These are phyloP conservation scores for Smithornis capensis DNA, from an alignment of 2,113 vertebrate species.

Conservation along the genomic window DNA sequence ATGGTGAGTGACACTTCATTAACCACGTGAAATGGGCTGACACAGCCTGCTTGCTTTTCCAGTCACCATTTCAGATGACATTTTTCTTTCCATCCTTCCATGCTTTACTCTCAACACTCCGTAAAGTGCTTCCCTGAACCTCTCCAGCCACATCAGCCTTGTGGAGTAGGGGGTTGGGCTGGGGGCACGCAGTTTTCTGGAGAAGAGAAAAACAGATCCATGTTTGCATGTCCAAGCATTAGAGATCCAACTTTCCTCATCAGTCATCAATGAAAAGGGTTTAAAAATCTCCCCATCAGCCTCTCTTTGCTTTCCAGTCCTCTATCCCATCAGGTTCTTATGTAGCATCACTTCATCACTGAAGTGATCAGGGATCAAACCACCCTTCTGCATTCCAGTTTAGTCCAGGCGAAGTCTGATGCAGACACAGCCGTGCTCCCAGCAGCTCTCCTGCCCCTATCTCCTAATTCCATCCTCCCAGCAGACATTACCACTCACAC, in stretches of 20 bases:
- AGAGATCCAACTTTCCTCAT: neutral
- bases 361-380: neutral
- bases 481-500: neutral
- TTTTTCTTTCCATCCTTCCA: neutral
- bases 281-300: neutral
- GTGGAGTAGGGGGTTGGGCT: rapidly evolving
- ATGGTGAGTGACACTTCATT: conserved; percentile 38
- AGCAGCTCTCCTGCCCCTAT: neutral
- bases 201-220: neutral
- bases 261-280: neutral
- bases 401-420: neutral
- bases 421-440: neutral
- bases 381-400: neutral
- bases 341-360: neutral
- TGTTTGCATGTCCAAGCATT: neutral
- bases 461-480: neutral
- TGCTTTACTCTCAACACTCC: neutral
- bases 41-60: neutral
- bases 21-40: neutral
- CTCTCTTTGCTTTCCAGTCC: neutral
- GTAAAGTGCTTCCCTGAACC: neutral
- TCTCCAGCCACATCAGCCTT: neutral
- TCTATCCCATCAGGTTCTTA: neutral
- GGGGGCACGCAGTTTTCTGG: neutral
- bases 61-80: neutral